These are phyloP conservation scores for Leucophora obtusa DNA, from an alignment of 2,888 invertebrate genomes.

Conservation along the genomic window DNA sequence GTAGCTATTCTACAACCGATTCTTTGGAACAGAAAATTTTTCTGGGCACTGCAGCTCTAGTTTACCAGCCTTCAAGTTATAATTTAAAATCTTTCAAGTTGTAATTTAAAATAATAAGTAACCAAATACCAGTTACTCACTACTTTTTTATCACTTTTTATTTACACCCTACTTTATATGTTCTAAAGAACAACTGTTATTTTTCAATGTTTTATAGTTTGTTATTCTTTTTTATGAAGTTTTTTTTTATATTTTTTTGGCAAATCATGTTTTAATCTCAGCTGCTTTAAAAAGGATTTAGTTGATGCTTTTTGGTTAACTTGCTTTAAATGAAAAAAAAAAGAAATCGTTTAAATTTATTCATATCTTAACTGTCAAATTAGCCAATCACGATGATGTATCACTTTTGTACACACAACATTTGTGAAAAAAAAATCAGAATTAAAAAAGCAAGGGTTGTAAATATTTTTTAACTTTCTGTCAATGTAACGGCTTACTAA, in stretches of 20 bases:
- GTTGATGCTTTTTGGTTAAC: slow-evolving; percentile 24
- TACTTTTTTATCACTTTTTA: neutral
- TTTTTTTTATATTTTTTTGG: slow-evolving; percentile 58
- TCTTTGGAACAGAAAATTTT: no score
- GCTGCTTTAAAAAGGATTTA: slow-evolving; percentile 65
- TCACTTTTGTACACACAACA: slow-evolving; percentile 65
- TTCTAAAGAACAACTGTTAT: slow-evolving; percentile 27
- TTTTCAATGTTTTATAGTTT: slow-evolving; percentile 20
- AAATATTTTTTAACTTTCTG: neutral
- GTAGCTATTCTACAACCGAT: no score
- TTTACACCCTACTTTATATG: neutral
- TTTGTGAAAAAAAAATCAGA: slow-evolving; percentile 33
- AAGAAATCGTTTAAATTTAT: slow-evolving; percentile 54
- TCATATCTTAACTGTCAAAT: slow-evolving; percentile 66
- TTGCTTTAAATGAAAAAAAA: slow-evolving; percentile 36
- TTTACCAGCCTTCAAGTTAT: no score
- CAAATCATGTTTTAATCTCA: slow-evolving; percentile 68
- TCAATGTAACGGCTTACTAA: slow-evolving; percentile 21
- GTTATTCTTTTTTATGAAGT: slow-evolving; percentile 19
- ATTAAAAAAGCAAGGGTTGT: slow-evolving; percentile 47
- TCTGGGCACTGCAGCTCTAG: no score
- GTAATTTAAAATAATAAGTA: no score
- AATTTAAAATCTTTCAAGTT: no score
- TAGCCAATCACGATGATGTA: slow-evolving; percentile 72
- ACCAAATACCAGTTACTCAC: neutral